phyloP scores from a whole-genome alignment of 1,140 invertebrate species.

The Euschistus heros region DNA sequence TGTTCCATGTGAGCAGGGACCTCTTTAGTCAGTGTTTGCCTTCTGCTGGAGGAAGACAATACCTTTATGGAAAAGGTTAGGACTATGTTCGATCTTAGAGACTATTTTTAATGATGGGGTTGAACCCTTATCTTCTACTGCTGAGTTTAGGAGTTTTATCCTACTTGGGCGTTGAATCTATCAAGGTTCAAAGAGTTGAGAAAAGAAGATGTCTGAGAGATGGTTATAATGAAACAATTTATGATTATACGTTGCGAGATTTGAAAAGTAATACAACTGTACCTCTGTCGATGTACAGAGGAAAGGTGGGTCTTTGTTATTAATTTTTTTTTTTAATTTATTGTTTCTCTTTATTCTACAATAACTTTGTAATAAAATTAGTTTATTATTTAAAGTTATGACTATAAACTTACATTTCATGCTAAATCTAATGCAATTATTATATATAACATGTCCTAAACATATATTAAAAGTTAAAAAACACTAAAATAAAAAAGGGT shows the following conservation, averaged over 20 bases:
- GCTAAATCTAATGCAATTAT: background rate
- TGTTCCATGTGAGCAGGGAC: too few species aligned
- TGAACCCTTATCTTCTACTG: too few species aligned
- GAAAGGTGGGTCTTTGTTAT: slow-evolving; percentile 27
- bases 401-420: background rate
- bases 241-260: slow-evolving; percentile 28
- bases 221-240: slow-evolving; percentile 26
- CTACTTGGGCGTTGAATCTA: background rate
- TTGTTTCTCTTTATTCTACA: background rate
- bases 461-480: background rate
- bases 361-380: background rate
- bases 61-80: too few species aligned
- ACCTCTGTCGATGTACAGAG: slow-evolving; percentile 28
- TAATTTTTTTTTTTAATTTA: too few species aligned
- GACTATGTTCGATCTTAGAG: too few species aligned
- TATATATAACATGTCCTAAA: background rate
- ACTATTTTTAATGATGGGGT: too few species aligned
- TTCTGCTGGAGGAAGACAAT: too few species aligned
- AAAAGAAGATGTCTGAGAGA: slow-evolving; percentile 22
- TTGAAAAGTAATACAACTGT: slow-evolving; percentile 29
- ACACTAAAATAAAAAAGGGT: background rate
- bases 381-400: background rate
- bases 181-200: slow-evolving; percentile 27
- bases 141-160: too few species aligned
- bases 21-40: too few species aligned